Conservation (phyloP, 37 sponge, comb jelly and placozoan genomes). For the Crambe crambe region DNA sequence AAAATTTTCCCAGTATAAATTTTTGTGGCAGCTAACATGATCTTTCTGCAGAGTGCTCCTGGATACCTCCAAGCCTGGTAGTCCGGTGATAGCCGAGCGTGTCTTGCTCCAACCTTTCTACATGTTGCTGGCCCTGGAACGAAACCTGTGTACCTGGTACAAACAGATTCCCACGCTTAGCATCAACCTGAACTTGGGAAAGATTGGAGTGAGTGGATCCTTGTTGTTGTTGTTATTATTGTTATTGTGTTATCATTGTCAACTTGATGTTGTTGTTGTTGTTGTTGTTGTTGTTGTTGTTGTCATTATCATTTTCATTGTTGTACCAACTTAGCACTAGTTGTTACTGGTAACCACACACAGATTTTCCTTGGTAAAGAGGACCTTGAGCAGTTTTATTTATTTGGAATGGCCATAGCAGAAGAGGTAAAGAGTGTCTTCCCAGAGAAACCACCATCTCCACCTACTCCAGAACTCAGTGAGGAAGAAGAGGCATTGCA, state of each 20-base stretch:
- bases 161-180: slow-evolving; percentile 29
- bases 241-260: not conserved
- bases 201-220: slow-evolving; percentile 30
- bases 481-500: not conserved
- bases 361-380: slow-evolving; percentile 49
- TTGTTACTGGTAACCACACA: not conserved
- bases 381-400: slow-evolving; percentile 21
- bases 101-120: slow-evolving; percentile 58
- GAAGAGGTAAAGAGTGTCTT: slow-evolving; percentile 10
- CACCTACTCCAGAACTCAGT: not conserved
- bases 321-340: not conserved
- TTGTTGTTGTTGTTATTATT: not conserved
- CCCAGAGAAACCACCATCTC: not conserved
- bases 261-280: not conserved
- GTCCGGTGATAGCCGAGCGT: slow-evolving; percentile 37
- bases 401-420: slow-evolving; percentile 7
- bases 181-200: slow-evolving; percentile 37
- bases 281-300: not conserved
- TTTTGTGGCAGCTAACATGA: not conserved
- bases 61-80: slow-evolving; percentile 9
- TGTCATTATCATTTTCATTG: not conserved
- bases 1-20: not conserved
- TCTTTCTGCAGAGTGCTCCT: slow-evolving; percentile 27
- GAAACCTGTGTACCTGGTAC: slow-evolving; percentile 59
- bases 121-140: slow-evolving; percentile 44